phyloP scores from a whole-genome alignment of 2,797 vertebrate species.

The Spondyliosoma cantharus region DNA sequence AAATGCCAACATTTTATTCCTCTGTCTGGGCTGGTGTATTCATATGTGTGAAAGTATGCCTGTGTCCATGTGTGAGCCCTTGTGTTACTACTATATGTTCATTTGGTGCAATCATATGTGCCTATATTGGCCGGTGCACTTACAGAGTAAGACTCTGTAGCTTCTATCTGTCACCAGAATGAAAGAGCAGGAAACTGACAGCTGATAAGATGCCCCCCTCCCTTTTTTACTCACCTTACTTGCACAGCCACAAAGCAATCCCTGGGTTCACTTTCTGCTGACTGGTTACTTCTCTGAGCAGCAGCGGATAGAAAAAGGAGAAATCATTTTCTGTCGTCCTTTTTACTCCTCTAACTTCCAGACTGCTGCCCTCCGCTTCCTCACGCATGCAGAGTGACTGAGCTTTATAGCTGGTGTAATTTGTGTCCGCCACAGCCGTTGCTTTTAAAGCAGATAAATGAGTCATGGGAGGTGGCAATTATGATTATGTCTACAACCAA shows the following conservation, averaged over 20 bases:
- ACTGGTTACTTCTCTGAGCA: conserved; percentile 65
- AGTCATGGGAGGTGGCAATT: conserved; percentile 30
- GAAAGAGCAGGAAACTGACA: conserved; percentile 62
- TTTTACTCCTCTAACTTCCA: conserved; percentile 36
- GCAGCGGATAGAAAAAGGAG: conserved; percentile 30
- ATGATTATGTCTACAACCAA: conserved; percentile 30
- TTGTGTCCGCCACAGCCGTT: conserved; percentile 40
- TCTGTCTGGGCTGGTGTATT: too few relatives aligned
- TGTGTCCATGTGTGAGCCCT: neutral
- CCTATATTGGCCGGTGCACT: neutral
- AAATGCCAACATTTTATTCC: too few relatives aligned
- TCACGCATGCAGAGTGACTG: conserved; percentile 20
- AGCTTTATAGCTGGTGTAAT: conserved; percentile 47
- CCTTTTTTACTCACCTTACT: conserved; percentile 51
- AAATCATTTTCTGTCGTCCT: conserved; percentile 55
- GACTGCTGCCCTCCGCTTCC: conserved; percentile 36
- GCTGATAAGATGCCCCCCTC: conserved; percentile 58
- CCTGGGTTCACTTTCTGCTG: conserved; percentile 73
- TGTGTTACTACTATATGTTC: conserved; percentile 6
- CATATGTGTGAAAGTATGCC: conserved; percentile 8
- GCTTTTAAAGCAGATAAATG: conserved; percentile 58
- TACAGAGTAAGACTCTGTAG: conserved; percentile 44
- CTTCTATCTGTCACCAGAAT: conserved; percentile 70
- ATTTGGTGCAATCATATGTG: conserved; percentile 8
- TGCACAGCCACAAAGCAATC: conserved; percentile 57